A percentile compares a stretch with the other conserved stretches of the same genome.
phyloP scores from a whole-genome alignment of 1,140 invertebrate species.

The Magallana gigas region DNA sequence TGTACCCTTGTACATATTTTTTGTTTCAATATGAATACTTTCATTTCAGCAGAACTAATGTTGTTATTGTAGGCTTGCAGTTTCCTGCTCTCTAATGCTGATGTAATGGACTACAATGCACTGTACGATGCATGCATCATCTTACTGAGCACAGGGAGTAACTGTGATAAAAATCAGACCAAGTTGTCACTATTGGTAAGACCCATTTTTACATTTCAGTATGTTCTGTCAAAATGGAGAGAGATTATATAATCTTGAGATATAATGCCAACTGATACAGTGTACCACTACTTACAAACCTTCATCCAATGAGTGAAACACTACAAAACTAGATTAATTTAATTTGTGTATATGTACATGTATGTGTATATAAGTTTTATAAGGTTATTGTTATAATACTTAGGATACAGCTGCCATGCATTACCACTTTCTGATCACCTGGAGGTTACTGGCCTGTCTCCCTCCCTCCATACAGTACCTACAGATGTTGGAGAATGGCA shows the following conservation, averaged over 20 bases:
- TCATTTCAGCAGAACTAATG: not conserved
- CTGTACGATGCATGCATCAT: constrained; percentile 92
- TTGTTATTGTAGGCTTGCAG: constrained; percentile 86
- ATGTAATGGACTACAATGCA: constrained; percentile 92
- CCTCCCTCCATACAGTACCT: constrained; percentile 93
- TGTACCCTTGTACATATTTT: not conserved
- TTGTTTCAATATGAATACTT: not conserved
- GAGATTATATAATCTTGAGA: too few species aligned
- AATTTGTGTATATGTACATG: too few species aligned
- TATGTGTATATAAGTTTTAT: too few species aligned
- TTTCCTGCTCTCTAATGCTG: constrained; percentile 93
- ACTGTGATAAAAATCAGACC: constrained; percentile 75
- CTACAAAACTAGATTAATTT: too few species aligned
- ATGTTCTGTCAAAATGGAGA: too few species aligned
- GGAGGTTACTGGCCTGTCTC: constrained; percentile 89
- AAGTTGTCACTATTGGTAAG: constrained; percentile 76
- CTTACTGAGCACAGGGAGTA: constrained; percentile 81
- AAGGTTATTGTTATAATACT: not conserved
- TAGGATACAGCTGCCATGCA: constrained; percentile 90
- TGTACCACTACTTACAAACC: too few species aligned
- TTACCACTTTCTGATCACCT: constrained; percentile 93
- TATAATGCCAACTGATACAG: too few species aligned
- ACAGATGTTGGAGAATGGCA: constrained; percentile 85
- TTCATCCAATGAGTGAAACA: too few species aligned
- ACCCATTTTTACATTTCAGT: not conserved